Percentiles rank a stretch among this genome's conserved stretches.
Conservation (phyloP, 2,888 invertebrate genomes). For the Nemotelus nigrinus region DNA sequence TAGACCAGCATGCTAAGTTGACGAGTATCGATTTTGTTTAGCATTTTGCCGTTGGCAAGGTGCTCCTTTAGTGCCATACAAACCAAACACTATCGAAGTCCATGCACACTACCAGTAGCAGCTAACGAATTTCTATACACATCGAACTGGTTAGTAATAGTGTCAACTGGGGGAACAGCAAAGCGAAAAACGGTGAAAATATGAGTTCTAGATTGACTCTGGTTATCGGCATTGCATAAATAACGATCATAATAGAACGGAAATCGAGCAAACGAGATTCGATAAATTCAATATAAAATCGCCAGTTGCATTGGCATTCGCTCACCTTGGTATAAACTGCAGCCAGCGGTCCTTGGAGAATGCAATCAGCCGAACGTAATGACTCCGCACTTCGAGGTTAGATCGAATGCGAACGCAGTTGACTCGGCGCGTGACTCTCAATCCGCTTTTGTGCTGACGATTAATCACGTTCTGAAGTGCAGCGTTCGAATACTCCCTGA, state of each 20-base stretch:
- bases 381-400: conserved; percentile 9
- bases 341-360: conserved; percentile 35
- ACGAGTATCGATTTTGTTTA: conserved; percentile 42
- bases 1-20: conserved; percentile 31
- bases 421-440: conserved; percentile 3
- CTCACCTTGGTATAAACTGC: conserved; percentile 37
- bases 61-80: conserved; percentile 35
- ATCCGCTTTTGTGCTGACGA: not conserved
- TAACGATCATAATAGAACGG: conserved; percentile 18
- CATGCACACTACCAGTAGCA: conserved; percentile 12
- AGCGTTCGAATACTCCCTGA: no score
- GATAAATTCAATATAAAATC: not conserved
- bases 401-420: not conserved
- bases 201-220: conserved; percentile 3
- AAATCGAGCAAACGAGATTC: conserved; percentile 21
- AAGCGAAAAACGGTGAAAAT: not conserved
- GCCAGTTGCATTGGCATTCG: conserved; percentile 10
- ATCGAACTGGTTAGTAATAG: not conserved
- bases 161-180: not conserved
- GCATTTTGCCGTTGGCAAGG: conserved; percentile 42
- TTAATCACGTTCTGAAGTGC: no score
- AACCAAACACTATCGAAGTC: not conserved
- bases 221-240: conserved; percentile 10
- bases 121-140: conserved; percentile 21
- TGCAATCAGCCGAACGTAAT: conserved; percentile 26